Percentiles rank a stretch among this genome's conserved stretches.
Conservation (phyloP, 1,140 invertebrate species). For the Onthophagus taurus region DNA sequence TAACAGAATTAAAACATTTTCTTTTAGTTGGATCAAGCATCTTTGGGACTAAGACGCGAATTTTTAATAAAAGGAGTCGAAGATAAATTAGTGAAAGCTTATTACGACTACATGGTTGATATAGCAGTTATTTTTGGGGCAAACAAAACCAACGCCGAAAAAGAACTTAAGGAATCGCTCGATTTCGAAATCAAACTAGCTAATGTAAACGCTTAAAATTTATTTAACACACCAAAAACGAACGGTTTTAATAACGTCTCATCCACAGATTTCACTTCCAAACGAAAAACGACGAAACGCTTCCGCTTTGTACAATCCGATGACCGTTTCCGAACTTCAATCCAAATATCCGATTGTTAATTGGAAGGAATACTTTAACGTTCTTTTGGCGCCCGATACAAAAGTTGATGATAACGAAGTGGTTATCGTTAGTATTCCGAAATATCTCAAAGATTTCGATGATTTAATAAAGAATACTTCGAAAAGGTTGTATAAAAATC, state of each 20-base stretch:
- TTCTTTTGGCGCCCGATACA: conserved; percentile 39
- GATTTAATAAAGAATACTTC: conserved; percentile 43
- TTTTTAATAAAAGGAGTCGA: conserved; percentile 77
- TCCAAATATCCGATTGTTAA: conserved; percentile 58
- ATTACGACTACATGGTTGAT: conserved; percentile 78
- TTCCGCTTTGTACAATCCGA: conserved; percentile 83
- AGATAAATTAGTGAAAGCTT: conserved; percentile 68
- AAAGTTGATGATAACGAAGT: conserved; percentile 38
- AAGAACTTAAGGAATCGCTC: conserved; percentile 73
- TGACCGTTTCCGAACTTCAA: conserved; percentile 68
- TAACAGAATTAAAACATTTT: not conserved
- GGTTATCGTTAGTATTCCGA: conserved; percentile 51
- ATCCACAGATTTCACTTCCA: conserved; percentile 70
- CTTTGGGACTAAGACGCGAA: conserved; percentile 78
- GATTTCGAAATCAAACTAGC: conserved; percentile 88
- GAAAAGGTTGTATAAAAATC: conserved; percentile 38
- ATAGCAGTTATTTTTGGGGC: conserved; percentile 83
- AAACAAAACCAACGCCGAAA: conserved; percentile 53
- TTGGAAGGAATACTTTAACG: conserved; percentile 53
- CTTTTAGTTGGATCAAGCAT: conserved; percentile 80
- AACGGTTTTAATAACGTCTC: not conserved
- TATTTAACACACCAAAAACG: not conserved
- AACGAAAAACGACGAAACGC: conserved; percentile 85
- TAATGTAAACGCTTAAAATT: conserved; percentile 51
- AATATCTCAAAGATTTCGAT: conserved; percentile 48